A percentile compares a stretch with the other conserved stretches of the same genome.
These are phyloP conservation scores for Troglohyphantes excavatus DNA, from an alignment of 2,888 invertebrate genomes.

Conservation along the genomic window DNA sequence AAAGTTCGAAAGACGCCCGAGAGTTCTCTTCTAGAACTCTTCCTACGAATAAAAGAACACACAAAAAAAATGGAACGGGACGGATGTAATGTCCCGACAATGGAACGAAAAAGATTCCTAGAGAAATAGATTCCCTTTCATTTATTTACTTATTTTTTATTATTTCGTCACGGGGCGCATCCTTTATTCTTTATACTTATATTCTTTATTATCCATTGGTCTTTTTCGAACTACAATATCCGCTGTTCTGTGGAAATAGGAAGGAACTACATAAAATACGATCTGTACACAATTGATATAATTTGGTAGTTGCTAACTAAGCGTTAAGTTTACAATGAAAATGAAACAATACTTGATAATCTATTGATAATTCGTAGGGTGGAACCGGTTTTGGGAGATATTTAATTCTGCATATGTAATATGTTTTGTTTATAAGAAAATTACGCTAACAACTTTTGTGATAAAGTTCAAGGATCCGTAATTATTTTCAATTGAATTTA, in stretches of 20 bases:
- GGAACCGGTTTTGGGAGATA: too few relatives aligned
- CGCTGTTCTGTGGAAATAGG: neutral
- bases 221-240: neutral
- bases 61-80: constrained; percentile 12
- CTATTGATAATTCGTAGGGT: too few relatives aligned
- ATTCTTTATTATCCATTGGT: constrained; percentile 17
- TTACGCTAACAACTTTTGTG: too few relatives aligned
- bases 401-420: too few relatives aligned
- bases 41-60: constrained; percentile 39
- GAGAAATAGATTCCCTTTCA: constrained; percentile 26
- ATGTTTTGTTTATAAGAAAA: too few relatives aligned
- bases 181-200: neutral
- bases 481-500: too few relatives aligned
- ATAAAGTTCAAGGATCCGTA: too few relatives aligned
- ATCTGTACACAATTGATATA: too few relatives aligned
- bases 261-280: neutral
- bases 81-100: constrained; percentile 70
- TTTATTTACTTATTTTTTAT: constrained; percentile 38
- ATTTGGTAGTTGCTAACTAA: too few relatives aligned
- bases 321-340: too few relatives aligned
- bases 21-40: constrained; percentile 54
- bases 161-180: neutral
- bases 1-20: constrained; percentile 72
- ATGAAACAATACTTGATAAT: too few relatives aligned
- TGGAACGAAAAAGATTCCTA: constrained; percentile 47